A percentile compares a stretch with the other conserved stretches of the same genome.
Conservation (phyloP, 2,797 vertebrate species). For the Enoplosus armatus region DNA sequence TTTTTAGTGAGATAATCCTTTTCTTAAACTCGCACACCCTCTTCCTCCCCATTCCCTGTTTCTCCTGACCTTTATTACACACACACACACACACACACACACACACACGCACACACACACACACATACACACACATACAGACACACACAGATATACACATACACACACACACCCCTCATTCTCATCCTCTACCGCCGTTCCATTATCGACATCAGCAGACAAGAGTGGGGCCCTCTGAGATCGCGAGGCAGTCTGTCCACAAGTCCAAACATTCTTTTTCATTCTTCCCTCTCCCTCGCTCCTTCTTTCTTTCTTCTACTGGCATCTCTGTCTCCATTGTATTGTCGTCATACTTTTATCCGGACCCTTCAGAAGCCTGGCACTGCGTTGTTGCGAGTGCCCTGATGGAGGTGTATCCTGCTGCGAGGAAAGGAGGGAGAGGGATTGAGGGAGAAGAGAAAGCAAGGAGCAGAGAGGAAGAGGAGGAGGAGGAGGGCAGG, state of each 20-base stretch:
- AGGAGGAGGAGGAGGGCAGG: conserved; percentile 30
- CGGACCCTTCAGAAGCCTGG: conserved; percentile 73
- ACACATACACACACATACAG: conserved; percentile 27
- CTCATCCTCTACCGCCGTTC: conserved; percentile 53
- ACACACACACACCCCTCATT: conserved; percentile 31
- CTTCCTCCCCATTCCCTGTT: conserved; percentile 35
- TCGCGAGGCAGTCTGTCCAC: conserved; percentile 69
- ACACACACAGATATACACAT: too few relatives aligned
- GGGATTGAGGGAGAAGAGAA: conserved; percentile 46
- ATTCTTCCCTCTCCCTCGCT: conserved; percentile 51
- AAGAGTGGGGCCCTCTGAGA: conserved; percentile 75
- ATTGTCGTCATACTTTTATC: conserved; percentile 82
- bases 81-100: conserved; percentile 32
- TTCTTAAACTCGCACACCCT: conserved; percentile 50
- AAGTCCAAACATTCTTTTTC: conserved; percentile 76
- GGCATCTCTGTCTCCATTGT: conserved; percentile 66
- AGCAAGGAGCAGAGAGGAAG: conserved; percentile 32
- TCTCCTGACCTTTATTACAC: conserved; percentile 69
- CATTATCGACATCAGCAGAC: conserved; percentile 81
- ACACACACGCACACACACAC: conserved; percentile 13
- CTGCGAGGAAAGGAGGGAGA: conserved; percentile 72
- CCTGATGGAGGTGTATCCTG: conserved; percentile 76
- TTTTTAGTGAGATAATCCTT: conserved; percentile 72
- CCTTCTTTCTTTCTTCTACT: conserved; percentile 46
- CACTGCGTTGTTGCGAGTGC: conserved; percentile 48